A percentile compares a stretch with the other conserved stretches of the same genome.
phyloP scores from a whole-genome alignment of 2,888 invertebrate species.

The Agonopterix alstromeriana region DNA sequence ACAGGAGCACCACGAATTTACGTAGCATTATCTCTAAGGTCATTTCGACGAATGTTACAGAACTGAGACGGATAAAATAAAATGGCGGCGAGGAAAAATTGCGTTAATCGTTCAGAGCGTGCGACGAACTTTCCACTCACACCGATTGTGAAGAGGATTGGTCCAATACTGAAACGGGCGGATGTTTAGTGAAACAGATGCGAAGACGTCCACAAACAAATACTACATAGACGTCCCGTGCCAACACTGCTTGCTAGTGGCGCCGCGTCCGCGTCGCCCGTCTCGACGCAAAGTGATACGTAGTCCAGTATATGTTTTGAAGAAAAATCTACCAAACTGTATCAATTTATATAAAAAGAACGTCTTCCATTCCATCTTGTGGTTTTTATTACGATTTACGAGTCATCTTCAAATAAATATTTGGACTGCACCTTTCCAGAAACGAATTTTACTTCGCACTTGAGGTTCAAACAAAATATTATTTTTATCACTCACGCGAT shows the following conservation, averaged over 20 bases:
- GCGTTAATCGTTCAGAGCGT: constrained; percentile 22
- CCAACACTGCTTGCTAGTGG: constrained; percentile 62
- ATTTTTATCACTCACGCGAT: constrained; percentile 1
- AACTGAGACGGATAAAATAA: constrained; percentile 11
- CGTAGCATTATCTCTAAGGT: constrained; percentile 47
- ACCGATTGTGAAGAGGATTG: constrained; percentile 56
- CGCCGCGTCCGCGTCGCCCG: constrained; percentile 31
- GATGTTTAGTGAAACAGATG: constrained; percentile 69
- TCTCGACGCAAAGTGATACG: no score
- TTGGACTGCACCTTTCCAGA: constrained; percentile 18
- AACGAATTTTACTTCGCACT: constrained; percentile 11
- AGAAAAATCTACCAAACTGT: constrained; percentile 21
- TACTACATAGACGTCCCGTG: constrained; percentile 48
- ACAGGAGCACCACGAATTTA: constrained; percentile 59
- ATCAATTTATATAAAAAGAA: background rate
- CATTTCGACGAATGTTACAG: constrained; percentile 19
- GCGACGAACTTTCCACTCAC: constrained; percentile 42
- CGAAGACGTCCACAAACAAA: constrained; percentile 68
- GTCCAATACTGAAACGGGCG: constrained; percentile 61
- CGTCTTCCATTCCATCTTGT: background rate
- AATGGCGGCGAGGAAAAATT: constrained; percentile 44
- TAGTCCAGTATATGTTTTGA: constrained; percentile 37
- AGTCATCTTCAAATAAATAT: constrained; percentile 24
- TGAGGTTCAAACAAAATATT: constrained; percentile 2
- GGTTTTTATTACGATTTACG: constrained; percentile 18